Conservation (phyloP, 2,888 invertebrate species). For the Drosophila testacea region DNA sequence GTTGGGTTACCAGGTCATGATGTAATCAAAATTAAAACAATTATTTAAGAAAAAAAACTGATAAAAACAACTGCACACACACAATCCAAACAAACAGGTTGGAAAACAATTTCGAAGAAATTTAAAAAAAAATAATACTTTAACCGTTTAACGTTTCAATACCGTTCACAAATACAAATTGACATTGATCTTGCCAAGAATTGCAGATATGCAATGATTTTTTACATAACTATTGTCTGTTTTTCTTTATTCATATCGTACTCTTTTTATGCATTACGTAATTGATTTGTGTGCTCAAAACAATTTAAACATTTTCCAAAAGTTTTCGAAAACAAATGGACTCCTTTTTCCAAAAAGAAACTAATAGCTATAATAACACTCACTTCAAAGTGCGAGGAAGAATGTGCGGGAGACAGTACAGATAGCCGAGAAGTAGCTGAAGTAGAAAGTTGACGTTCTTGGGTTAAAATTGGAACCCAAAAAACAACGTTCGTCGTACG, state of each 20-base stretch:
- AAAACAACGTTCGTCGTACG: conserved; percentile 75
- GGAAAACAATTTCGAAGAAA: neutral
- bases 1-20: conserved; percentile 64
- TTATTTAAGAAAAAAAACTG: neutral
- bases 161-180: neutral
- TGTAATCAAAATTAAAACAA: conserved; percentile 49
- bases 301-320: conserved; percentile 28
- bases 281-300: conserved; percentile 27
- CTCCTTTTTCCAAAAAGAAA: neutral
- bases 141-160: neutral
- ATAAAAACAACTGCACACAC: neutral
- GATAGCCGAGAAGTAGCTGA: conserved; percentile 54
- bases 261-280: conserved; percentile 64
- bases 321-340: conserved; percentile 26
- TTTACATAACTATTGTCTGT: conserved; percentile 70
- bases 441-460: conserved; percentile 52
- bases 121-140: neutral
- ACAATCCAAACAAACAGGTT: neutral
- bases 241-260: conserved; percentile 27
- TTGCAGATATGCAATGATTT: conserved; percentile 32
- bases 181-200: conserved; percentile 46
- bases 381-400: conserved; percentile 64
- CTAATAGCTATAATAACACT: conserved; percentile 32
- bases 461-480: conserved; percentile 55
- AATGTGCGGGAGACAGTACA: conserved; percentile 40